A percentile compares a stretch with the other conserved stretches of the same genome.
Conservation (phyloP, 2,888 invertebrate genomes). For the Abrostola triplasia region DNA sequence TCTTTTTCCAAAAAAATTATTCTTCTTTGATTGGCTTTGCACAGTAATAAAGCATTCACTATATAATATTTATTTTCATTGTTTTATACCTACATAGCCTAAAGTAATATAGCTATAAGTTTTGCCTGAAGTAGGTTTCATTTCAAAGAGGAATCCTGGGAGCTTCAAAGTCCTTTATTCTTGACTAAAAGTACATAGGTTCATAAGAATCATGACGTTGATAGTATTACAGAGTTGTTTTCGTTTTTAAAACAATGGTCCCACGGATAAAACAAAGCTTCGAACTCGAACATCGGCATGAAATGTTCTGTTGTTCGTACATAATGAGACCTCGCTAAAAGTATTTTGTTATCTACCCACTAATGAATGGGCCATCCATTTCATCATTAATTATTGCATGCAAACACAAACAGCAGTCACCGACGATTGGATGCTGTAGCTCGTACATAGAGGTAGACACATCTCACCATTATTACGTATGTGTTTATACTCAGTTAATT, state of each 20-base stretch:
- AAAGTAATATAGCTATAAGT: too few relatives aligned
- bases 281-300: not conserved
- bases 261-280: not conserved
- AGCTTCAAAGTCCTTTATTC: too few relatives aligned
- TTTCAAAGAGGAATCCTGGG: too few relatives aligned
- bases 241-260: too few relatives aligned
- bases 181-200: too few relatives aligned
- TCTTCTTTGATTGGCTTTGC: constrained; percentile 40
- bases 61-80: constrained; percentile 10
- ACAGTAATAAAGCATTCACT: constrained; percentile 55
- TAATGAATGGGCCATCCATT: constrained; percentile 10
- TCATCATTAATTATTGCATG: constrained; percentile 27
- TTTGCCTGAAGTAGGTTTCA: too few relatives aligned
- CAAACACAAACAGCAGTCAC: not conserved
- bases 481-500: too few relatives aligned
- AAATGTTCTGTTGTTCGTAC: constrained; percentile 1
- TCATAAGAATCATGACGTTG: too few relatives aligned
- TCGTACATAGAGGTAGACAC: too few relatives aligned
- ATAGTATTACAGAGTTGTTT: too few relatives aligned
- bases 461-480: too few relatives aligned
- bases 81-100: not conserved
- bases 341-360: constrained; percentile 20
- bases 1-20: constrained; percentile 20
- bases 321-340: constrained; percentile 21
- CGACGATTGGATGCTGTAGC: not conserved